A percentile compares a stretch with the other conserved stretches of the same genome.
Conservation (phyloP, 2,113 vertebrate genomes). For the Pygoscelis antarcticus region DNA sequence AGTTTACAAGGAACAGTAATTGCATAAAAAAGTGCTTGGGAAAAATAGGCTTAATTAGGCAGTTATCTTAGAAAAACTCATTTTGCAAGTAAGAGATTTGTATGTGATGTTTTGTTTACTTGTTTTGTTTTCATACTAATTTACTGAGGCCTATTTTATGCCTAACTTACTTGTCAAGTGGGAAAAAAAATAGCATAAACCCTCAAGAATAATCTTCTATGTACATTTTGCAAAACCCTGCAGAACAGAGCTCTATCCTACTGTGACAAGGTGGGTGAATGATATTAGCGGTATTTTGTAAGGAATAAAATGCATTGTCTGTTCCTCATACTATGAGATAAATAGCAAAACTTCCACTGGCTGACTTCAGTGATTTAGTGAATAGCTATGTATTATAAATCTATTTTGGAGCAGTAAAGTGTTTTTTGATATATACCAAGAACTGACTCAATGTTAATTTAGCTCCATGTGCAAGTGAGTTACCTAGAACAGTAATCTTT, state of each 20-base stretch:
- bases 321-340: background rate
- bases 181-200: conserved; percentile 25
- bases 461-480: background rate
- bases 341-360: background rate
- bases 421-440: background rate
- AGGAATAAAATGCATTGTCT: background rate
- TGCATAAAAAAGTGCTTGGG: background rate
- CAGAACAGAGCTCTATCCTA: background rate
- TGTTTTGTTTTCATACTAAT: background rate
- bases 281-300: background rate
- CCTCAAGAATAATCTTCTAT: background rate
- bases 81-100: background rate
- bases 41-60: background rate
- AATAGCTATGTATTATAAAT: background rate
- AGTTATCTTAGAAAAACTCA: background rate
- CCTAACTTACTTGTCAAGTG: conserved; percentile 7
- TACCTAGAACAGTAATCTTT: background rate
- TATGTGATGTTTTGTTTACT: background rate
- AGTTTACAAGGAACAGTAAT: background rate
- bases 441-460: background rate
- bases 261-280: background rate
- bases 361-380: background rate
- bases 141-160: conserved; percentile 10
- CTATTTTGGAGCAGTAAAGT: background rate
- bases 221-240: conserved; percentile 3